Base-by-base conservation (phyloP, 2,888 invertebrate genomes). In the Latrodectus hesperus region DNA sequence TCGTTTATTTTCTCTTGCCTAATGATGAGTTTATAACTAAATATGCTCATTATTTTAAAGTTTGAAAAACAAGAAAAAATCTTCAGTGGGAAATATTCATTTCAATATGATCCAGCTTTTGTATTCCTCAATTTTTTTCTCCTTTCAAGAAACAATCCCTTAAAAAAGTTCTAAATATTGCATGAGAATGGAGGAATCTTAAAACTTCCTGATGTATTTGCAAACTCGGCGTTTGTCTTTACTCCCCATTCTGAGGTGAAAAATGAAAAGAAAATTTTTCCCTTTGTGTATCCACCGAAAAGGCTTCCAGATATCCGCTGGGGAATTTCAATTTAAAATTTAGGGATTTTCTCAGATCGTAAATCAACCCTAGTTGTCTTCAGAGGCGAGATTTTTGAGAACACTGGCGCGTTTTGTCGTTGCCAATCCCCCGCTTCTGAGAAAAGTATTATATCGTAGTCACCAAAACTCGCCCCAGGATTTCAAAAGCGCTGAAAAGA, bases 271-370 rank as follows among this genome's bases (percentile, higher is more conserved):
- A 60, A 60, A n/a, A 60, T 79, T 70, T 60, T 75, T 55, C 82
- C 70, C 67, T 84, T 84, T 84, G 77, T 77, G 71, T 72, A 72
- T 12, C 60, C 60, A 16, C 60, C 60, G 12, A 60, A 60, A 60
- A 60, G 60, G 60, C 60, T 60, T 60, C n/a, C n/a, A 16, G 60
- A 60, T 38, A 38, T 60, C 60, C 77, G 73, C 51, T 38, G 17
- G 55, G 86, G 86, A 86, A 86, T 86, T 86, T 86, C 86, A 86
- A 86, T 86, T 86, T 86, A 86, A 86, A 86, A 86, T 86, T 86
- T 86, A 64, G 76, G 81, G 86, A 86, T 86, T 77, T 86, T 68
- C 67, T 49, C 65, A 65, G 86, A 86, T 86, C 86, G 86, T 86
- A 86, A 86, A 86, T 86, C 86, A 86, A 86, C 71, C 81, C 65